Evolutionary conservation across 2,797 vertebrate species (phyloP).

Genomic region (Pipistrellus pipistrellus): DNA sequence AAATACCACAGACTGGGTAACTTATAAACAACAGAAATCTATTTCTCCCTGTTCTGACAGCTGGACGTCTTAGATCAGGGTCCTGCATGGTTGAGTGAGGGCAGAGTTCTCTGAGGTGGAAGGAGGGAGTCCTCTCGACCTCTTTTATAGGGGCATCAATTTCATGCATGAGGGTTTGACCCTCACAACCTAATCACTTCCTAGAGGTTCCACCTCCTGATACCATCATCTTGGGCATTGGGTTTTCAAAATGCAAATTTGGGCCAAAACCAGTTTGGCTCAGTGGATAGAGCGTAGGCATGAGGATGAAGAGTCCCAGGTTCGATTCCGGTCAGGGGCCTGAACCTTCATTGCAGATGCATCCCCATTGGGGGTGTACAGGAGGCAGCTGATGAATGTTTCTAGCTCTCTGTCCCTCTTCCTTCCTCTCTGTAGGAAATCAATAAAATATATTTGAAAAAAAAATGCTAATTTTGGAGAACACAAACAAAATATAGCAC

Average conservation of each 20-base stretch:
- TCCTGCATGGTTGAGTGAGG: neutral
- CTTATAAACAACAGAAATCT: neutral
- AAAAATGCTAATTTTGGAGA: neutral
- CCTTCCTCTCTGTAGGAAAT: too few relatives aligned
- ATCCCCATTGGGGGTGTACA: too few relatives aligned
- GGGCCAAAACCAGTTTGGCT: too few relatives aligned
- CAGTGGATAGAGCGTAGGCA: too few relatives aligned
- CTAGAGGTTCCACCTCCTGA: neutral
- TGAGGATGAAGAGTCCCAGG: too few relatives aligned
- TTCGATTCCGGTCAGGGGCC: too few relatives aligned
- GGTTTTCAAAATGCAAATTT: neutral
- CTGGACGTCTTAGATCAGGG: neutral
- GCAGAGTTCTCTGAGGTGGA: neutral
- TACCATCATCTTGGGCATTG: neutral
- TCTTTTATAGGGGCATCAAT: neutral
- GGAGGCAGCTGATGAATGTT: too few relatives aligned
- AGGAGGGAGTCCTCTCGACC: neutral
- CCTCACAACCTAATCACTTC: neutral
- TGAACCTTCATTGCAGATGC: too few relatives aligned
- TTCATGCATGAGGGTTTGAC: neutral
- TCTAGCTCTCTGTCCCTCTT: too few relatives aligned
- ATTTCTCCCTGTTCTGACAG: neutral
- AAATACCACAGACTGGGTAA: neutral
- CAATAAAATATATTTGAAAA: too few relatives aligned
- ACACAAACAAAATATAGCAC: neutral